phyloP scores from a whole-genome alignment of 2,797 vertebrate species.

The Macrochelys suwanniensis region DNA sequence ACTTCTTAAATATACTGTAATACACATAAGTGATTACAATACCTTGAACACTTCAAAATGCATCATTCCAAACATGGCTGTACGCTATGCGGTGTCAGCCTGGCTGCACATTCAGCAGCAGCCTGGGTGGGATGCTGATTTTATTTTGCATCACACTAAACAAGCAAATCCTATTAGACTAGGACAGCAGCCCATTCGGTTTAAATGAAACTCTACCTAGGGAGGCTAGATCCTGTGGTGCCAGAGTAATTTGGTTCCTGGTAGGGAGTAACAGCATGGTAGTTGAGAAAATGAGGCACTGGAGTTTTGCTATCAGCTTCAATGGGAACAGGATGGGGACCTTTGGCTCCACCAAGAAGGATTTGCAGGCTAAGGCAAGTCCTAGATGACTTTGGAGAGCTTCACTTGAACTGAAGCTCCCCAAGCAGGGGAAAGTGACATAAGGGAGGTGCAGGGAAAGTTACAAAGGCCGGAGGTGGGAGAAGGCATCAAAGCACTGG shows the following conservation, averaged over 20 bases:
- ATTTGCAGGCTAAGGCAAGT: not conserved
- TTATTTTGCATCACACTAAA: not conserved
- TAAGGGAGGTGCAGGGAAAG: not conserved
- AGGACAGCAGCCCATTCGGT: not conserved
- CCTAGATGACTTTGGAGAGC: not conserved
- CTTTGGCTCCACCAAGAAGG: not conserved
- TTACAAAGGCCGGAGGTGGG: not conserved
- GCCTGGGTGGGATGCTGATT: not conserved
- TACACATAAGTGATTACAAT: rapidly evolving
- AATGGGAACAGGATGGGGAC: not conserved
- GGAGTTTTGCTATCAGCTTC: not conserved
- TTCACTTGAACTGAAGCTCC: not conserved
- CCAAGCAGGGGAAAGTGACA: not conserved
- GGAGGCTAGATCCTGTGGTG: not conserved
- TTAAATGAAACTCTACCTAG: not conserved
- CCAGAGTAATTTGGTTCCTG: not conserved
- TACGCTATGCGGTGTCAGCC: not conserved
- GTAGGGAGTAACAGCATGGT: not conserved
- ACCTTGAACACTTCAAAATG: not conserved
- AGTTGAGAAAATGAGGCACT: not conserved
- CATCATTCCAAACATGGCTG: not conserved
- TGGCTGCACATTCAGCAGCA: not conserved
- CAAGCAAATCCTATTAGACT: not conserved
- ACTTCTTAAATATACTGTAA: rapidly evolving
- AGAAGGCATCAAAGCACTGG: not conserved